Evolutionary conservation across 1,140 invertebrate genomes (phyloP), one percentile per base, ranked within the genome.

Genomic region (Cheumatopsyche charites): DNA sequence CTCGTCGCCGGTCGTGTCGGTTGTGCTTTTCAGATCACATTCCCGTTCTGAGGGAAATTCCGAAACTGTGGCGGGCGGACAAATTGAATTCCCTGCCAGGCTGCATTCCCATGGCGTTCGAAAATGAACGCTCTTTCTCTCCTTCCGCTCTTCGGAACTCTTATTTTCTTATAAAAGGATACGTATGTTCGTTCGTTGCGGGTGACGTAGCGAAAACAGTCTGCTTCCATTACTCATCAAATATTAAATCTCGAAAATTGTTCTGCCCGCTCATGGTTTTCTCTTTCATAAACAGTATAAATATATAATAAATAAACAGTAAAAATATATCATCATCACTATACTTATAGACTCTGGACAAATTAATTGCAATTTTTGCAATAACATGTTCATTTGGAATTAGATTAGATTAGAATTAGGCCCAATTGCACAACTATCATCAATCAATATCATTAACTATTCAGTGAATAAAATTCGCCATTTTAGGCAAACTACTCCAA

Each of bases 1-100:
- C 29, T 36, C 29, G 29, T 36, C 29, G 29, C 9, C 9, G 29
- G 29, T 36, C 29, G 29, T 43, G n/a, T 3, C 12, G 12, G 52
- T 69, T 71, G 45, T 73, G 69, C 58, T 73, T 13, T 73, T 73
- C 65, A 62, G 72, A 76, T 76, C 75, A 62, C 75, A 73, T 76
- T 73, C 69, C 29, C 72, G 70, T 73, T 72, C 17, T 9, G 58
- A 43, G 66, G 55, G 71, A 61, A 76, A 73, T 76, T 72, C 72
- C 66, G 61, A 73, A 73, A 71, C 43, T 71, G 71, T 71, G 68
- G 52, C 69, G 68, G 29, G 67, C 70, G 65, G 62, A 69, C 62
- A 76, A 76, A 76, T 76, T 76, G 72, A 73, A 76, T 76, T 76
- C 72, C 55, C 69, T 52, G 72, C 75, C 75, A 72, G 11, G 69